Evolutionary conservation across 2,113 vertebrate species (phyloP).

Genomic region (Perca flavescens): DNA sequence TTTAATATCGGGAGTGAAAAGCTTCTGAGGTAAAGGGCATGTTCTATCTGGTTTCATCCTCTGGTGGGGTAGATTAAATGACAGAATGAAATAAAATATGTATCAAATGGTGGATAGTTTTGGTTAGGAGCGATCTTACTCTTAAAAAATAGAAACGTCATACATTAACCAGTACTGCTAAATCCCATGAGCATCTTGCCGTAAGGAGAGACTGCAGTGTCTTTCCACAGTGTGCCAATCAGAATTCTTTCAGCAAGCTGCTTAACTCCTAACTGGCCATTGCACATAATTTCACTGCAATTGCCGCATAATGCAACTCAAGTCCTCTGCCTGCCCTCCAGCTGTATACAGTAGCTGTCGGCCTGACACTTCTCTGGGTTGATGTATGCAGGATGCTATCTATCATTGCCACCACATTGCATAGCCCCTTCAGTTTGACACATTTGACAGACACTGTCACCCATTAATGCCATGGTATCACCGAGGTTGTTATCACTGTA

Average conservation of each 20-base stretch:
- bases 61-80: background rate
- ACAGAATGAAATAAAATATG: conserved; percentile 3
- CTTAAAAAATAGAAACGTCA: background rate
- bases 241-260: conserved; percentile 18
- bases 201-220: background rate
- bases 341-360: conserved; percentile 68
- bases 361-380: conserved; percentile 31
- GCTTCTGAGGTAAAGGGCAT: conserved; percentile 27
- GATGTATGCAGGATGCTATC: conserved; percentile 69
- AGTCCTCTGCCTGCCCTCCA: conserved; percentile 69
- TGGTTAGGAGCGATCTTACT: background rate
- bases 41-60: conserved; percentile 24
- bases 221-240: conserved; percentile 12
- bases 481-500: conserved; percentile 61
- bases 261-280: conserved; percentile 45
- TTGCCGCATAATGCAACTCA: conserved; percentile 54
- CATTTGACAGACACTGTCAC: conserved; percentile 64
- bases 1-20: conserved; percentile 63
- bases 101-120: background rate
- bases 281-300: conserved; percentile 57
- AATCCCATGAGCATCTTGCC: background rate
- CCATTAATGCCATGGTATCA: conserved; percentile 61
- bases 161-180: background rate
- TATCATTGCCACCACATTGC: conserved; percentile 70
- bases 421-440: conserved; percentile 63